These are phyloP conservation scores for Centruroides sculpturatus DNA, from an alignment of 1,140 invertebrate species.

Conservation along the genomic window DNA sequence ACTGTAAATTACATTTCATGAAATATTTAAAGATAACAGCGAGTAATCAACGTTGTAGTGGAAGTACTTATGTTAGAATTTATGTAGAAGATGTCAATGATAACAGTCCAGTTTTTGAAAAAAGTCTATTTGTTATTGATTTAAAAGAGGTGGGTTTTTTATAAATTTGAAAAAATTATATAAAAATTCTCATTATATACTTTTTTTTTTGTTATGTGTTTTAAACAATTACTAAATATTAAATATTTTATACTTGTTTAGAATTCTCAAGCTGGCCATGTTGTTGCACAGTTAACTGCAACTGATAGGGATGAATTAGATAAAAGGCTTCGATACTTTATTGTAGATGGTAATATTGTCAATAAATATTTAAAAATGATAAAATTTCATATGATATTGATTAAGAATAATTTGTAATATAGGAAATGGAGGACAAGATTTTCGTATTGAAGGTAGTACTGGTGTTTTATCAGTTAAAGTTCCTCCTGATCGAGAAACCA, in stretches of 20 bases:
- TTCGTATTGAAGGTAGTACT: constrained; percentile 20
- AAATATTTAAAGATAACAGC: constrained; percentile 14
- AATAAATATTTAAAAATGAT: neutral
- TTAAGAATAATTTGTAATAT: neutral
- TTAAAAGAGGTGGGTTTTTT: constrained; percentile 17
- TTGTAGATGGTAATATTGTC: constrained; percentile 15
- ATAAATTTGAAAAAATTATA: neutral
- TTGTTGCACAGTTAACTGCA: constrained; percentile 18
- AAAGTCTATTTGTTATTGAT: constrained; percentile 20
- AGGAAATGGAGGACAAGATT: constrained; percentile 19
- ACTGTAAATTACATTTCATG: too few relatives aligned
- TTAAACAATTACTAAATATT: neutral
- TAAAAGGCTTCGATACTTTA: constrained; percentile 20
- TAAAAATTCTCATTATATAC: neutral
- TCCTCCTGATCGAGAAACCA: constrained; percentile 20
- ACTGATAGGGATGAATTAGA: constrained; percentile 22
- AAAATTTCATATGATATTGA: neutral
- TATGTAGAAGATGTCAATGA: constrained; percentile 47
- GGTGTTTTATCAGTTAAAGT: constrained; percentile 20
- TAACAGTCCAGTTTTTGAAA: constrained; percentile 71
- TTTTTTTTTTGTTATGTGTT: neutral
- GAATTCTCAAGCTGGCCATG: constrained; percentile 21
- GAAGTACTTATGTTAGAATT: constrained; percentile 19
- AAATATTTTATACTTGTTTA: neutral
- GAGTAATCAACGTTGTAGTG: constrained; percentile 18